phyloP scores from a whole-genome alignment of 2,113 vertebrate species.

The Eonycteris spelaea region DNA sequence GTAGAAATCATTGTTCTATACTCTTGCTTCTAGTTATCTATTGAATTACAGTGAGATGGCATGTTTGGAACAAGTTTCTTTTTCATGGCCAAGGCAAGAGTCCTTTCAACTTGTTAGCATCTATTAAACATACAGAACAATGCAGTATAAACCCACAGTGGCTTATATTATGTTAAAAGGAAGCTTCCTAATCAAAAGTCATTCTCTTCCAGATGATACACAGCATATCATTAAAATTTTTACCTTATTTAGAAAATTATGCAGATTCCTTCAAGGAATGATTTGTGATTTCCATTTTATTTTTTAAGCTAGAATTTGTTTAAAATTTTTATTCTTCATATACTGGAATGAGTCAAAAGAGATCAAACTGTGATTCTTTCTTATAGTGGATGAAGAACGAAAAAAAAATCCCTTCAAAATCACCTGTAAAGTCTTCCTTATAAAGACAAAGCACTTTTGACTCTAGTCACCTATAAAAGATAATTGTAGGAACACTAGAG shows the following conservation, averaged over 20 bases:
- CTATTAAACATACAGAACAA: neutral
- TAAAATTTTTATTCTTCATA: neutral
- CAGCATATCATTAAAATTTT: neutral
- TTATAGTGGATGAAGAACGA: neutral
- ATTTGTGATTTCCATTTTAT: neutral
- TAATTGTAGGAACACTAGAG: neutral
- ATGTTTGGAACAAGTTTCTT: neutral
- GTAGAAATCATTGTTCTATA: neutral
- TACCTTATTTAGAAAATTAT: neutral
- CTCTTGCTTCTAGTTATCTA: neutral
- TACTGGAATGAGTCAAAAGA: neutral
- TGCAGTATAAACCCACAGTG: neutral
- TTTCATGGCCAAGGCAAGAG: neutral
- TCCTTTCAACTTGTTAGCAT: neutral
- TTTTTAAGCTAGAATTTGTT: slow-evolving; percentile 12
- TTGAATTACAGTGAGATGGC: neutral
- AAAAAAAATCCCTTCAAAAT: neutral
- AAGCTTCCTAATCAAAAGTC: neutral
- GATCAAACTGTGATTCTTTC: neutral
- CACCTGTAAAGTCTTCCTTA: neutral
- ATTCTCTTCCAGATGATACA: neutral
- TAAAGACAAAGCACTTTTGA: neutral
- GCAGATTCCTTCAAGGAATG: neutral
- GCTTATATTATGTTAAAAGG: neutral
- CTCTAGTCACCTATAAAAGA: neutral